Evolutionary conservation across 1,140 invertebrate species (phyloP).

Genomic region (Portunus trituberculatus): DNA sequence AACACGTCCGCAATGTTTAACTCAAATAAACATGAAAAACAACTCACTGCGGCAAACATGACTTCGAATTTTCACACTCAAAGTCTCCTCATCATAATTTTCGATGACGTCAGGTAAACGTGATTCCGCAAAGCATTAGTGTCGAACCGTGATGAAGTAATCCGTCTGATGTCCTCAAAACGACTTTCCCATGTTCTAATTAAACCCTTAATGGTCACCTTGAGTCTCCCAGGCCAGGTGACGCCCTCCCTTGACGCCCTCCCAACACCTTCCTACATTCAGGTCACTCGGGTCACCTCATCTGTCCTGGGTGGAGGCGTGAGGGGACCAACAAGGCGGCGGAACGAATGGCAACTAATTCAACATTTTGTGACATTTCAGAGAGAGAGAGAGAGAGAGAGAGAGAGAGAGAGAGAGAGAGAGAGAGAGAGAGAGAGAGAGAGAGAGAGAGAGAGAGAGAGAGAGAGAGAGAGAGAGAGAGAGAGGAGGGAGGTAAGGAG

Average conservation of each 20-base stretch:
- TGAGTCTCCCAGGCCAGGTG: background rate
- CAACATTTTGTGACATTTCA: background rate
- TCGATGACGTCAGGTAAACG: background rate
- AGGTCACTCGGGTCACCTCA: background rate
- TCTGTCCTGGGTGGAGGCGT: background rate
- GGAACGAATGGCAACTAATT: background rate
- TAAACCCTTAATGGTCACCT: background rate
- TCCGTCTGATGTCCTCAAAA: background rate
- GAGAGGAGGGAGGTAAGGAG: slow-evolving; percentile 41
- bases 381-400: slow-evolving; percentile 41
- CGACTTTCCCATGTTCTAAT: background rate
- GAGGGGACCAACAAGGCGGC: background rate
- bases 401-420: slow-evolving; percentile 48
- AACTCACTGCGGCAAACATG: background rate
- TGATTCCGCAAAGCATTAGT: background rate
- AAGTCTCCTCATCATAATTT: background rate
- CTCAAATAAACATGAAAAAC: no score
- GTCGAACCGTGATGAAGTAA: background rate
- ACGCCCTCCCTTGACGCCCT: background rate
- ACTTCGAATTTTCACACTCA: background rate
- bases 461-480: slow-evolving; percentile 46
- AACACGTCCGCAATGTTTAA: no score
- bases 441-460: slow-evolving; percentile 45
- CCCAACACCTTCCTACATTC: background rate
- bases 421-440: slow-evolving; percentile 49